A percentile compares a stretch with the other conserved stretches of the same genome.
Conservation (phyloP, 2,113 vertebrate genomes). For the Tupaia tana region DNA sequence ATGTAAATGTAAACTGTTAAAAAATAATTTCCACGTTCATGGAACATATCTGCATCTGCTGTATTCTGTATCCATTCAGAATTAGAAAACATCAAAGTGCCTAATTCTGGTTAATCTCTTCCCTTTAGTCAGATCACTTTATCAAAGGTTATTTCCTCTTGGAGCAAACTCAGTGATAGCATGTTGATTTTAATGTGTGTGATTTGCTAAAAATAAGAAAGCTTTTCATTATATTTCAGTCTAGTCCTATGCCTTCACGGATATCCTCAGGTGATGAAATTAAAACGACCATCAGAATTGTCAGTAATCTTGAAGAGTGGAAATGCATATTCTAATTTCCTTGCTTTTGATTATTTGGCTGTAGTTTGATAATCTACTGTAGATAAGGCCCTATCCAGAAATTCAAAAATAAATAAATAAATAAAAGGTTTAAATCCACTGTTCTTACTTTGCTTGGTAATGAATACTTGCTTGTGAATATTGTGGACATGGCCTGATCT, state of each 20-base stretch:
- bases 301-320: neutral
- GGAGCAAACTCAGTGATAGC: neutral
- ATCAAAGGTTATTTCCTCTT: neutral
- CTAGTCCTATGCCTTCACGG: neutral
- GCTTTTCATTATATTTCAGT: neutral
- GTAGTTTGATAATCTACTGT: neutral
- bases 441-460: neutral
- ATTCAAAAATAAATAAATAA: neutral
- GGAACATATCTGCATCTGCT: neutral
- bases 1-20: constrained; percentile 36
- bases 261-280: neutral
- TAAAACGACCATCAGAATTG: neutral
- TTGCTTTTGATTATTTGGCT: neutral
- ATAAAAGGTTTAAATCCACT: neutral
- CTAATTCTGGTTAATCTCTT: neutral
- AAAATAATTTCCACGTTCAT: constrained; percentile 9
- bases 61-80: neutral
- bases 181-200: neutral
- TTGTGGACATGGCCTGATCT: neutral
- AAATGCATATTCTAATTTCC: neutral
- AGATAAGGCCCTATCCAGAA: neutral
- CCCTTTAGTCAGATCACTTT: neutral
- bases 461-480: neutral
- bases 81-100: neutral
- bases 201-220: neutral